Evolutionary conservation across 2,113 vertebrate genomes (phyloP).

Genomic region (Osmerus eperlanus): DNA sequence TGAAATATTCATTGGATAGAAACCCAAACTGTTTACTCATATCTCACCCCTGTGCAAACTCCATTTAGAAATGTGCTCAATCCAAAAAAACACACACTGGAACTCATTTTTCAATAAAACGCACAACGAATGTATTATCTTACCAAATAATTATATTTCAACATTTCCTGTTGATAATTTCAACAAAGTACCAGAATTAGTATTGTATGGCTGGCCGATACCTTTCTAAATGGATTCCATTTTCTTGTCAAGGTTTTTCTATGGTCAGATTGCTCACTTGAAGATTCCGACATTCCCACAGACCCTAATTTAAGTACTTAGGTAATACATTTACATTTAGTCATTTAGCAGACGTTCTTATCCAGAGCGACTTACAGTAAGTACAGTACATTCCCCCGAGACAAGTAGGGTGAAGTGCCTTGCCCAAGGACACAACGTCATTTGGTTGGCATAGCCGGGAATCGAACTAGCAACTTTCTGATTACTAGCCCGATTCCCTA

Average conservation of each 20-base stretch:
- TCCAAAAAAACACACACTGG: neutral
- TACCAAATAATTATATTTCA: neutral
- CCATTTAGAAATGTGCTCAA: neutral
- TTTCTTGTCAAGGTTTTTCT: neutral
- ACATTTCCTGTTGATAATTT: neutral
- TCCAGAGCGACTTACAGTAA: too few relatives aligned
- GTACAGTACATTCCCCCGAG: too few relatives aligned
- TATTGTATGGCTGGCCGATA: neutral
- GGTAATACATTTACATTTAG: neutral
- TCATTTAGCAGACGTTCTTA: too few relatives aligned
- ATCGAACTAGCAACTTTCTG: too few relatives aligned
- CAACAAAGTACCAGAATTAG: neutral
- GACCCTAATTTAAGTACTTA: conserved; percentile 19
- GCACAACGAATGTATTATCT: neutral
- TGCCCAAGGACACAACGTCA: too few relatives aligned
- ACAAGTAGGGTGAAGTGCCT: too few relatives aligned
- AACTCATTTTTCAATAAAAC: conserved; percentile 1
- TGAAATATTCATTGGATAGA: conserved; percentile 4
- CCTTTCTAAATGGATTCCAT: conserved; percentile 10
- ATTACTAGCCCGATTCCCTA: too few relatives aligned
- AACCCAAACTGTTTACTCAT: neutral
- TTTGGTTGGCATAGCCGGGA: too few relatives aligned
- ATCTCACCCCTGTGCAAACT: neutral
- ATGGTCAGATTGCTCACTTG: conserved; percentile 1
- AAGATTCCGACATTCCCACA: conserved; percentile 3